phyloP scores from a whole-genome alignment of 2,113 vertebrate species.

The Alces alces region DNA sequence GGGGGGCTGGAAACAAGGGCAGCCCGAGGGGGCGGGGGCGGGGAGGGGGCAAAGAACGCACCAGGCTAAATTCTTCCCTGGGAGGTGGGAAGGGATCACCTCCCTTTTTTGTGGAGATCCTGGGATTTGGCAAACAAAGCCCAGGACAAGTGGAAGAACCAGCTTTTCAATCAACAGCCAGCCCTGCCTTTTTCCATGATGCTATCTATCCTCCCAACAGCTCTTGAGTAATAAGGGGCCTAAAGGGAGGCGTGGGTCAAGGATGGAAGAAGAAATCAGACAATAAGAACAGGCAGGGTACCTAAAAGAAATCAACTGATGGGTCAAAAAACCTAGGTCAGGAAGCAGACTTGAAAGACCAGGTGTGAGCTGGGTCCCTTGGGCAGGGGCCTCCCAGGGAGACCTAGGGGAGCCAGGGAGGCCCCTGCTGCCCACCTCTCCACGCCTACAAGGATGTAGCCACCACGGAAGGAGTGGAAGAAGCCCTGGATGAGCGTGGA shows the following conservation, averaged over 20 bases:
- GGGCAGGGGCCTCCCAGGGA: neutral
- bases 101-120: neutral
- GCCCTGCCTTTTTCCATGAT: conserved; percentile 11
- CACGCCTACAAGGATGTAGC: conserved; percentile 87
- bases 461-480: conserved; percentile 76
- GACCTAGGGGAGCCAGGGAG: neutral
- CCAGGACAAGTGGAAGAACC: conserved; percentile 23
- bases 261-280: conserved; percentile 78
- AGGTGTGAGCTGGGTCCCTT: neutral
- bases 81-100: neutral
- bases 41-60: neutral
- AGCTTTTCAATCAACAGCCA: neutral
- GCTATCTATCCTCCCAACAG: conserved; percentile 76
- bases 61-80: no score
- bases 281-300: neutral
- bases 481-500: conserved; percentile 90
- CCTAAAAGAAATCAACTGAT: neutral
- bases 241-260: conserved; percentile 73
- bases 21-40: rapidly evolving
- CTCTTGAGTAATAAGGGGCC: neutral
- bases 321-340: neutral
- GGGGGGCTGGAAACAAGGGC: neutral
- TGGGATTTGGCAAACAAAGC: neutral
- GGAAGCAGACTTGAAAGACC: neutral
- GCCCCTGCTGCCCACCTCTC: conserved; percentile 81